Conservation (phyloP, 1,140 invertebrate genomes). For the Drosophila sp. region DNA sequence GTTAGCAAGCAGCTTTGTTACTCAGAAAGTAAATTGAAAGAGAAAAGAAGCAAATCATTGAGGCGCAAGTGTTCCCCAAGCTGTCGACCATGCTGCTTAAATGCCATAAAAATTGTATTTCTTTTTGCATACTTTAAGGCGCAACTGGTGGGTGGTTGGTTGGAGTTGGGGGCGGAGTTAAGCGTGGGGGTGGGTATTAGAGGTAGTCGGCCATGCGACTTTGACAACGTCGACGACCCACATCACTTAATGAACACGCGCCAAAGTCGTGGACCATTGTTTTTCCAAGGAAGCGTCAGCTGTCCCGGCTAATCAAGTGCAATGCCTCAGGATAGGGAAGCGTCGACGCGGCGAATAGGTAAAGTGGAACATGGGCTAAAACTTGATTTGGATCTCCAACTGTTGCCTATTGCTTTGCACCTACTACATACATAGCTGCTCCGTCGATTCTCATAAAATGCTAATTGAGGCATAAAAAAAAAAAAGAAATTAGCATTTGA, state of each 20-base stretch:
- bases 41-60: conserved; percentile 46
- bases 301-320: conserved; percentile 65
- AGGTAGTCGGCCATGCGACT: conserved; percentile 3
- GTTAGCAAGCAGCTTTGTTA: too few species aligned
- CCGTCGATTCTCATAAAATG: conserved; percentile 41
- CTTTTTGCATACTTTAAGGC: conserved; percentile 24
- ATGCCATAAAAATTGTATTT: conserved; percentile 27
- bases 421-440: conserved; percentile 4
- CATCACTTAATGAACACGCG: conserved; percentile 60
- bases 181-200: neutral
- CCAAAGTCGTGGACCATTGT: conserved; percentile 35
- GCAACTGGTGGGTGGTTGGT: conserved; percentile 49
- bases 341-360: neutral
- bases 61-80: conserved; percentile 50
- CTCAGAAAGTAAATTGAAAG: conserved; percentile 1
- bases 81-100: conserved; percentile 40
- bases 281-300: conserved; percentile 43
- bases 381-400: conserved; percentile 27
- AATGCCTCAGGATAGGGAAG: conserved; percentile 37
- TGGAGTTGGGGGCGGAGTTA: too few species aligned
- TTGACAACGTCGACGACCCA: conserved; percentile 27
- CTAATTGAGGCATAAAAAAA: conserved; percentile 41
- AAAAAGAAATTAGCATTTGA: conserved; percentile 62
- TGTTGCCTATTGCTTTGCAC: conserved; percentile 6
- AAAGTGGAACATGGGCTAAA: conserved; percentile 26